Evolutionary conservation across 2,113 vertebrate species (phyloP).

Genomic region (Syrmaticus mikado): DNA sequence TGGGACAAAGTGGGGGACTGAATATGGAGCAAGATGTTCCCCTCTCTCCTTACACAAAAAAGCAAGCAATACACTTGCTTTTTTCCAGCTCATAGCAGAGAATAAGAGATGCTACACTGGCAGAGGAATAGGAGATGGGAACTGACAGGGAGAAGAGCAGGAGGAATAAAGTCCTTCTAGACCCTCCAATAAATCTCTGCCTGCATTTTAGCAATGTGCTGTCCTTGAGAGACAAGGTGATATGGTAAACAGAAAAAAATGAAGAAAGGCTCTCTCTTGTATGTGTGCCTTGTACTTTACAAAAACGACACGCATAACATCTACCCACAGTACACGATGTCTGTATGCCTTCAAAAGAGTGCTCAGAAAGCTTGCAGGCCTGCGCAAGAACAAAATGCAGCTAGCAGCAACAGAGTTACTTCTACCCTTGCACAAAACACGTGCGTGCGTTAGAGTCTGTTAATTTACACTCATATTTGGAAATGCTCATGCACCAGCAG

Average conservation of each 20-base stretch:
- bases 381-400: neutral
- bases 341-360: neutral
- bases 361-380: neutral
- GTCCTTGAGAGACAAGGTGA: conserved; percentile 70
- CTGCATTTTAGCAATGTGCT: neutral
- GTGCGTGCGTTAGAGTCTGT: neutral
- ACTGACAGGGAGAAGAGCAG: neutral
- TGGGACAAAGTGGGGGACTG: fast-evolving
- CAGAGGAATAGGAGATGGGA: neutral
- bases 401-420: neutral
- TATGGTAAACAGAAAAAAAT: conserved; percentile 26
- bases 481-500: neutral
- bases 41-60: neutral
- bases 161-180: conserved; percentile 28
- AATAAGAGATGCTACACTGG: neutral
- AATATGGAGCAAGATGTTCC: neutral
- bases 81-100: neutral
- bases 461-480: fast-evolving
- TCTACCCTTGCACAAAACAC: neutral
- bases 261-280: neutral
- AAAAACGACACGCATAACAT: neutral
- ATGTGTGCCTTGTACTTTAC: conserved; percentile 12
- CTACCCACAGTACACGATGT: neutral
- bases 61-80: neutral
- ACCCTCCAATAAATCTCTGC: conserved; percentile 66